phyloP scores from a whole-genome alignment of 2,797 vertebrate species.

The Tiaroga cobitis region DNA sequence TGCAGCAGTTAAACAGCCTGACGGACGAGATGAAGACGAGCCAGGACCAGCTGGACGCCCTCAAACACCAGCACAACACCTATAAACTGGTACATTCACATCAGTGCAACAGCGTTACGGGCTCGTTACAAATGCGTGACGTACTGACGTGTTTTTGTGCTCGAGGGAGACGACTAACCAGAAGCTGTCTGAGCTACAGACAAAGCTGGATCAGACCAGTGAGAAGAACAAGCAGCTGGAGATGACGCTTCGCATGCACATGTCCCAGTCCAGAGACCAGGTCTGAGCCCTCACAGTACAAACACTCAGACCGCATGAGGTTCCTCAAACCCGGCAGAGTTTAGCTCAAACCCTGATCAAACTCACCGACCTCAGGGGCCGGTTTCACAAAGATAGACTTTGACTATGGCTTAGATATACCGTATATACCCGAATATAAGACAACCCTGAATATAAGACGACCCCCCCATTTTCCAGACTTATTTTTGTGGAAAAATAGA shows the following conservation, averaged over 20 bases:
- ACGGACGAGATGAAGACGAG: slow-evolving; percentile 73
- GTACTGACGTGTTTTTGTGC: not conserved
- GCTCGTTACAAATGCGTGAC: not conserved
- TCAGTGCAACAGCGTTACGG: not conserved
- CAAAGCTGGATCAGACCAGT: slow-evolving; percentile 68
- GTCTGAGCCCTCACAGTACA: slow-evolving; percentile 58
- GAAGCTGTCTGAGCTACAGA: slow-evolving; percentile 76
- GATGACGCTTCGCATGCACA: slow-evolving; percentile 64
- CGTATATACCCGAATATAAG: too few species aligned
- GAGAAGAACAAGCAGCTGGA: slow-evolving; percentile 75
- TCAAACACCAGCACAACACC: slow-evolving; percentile 73
- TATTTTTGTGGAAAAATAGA: too few species aligned
- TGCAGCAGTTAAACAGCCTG: slow-evolving; percentile 69
- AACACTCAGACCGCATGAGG: not conserved
- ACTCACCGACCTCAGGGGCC: too few species aligned
- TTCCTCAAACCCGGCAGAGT: too few species aligned
- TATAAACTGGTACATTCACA: slow-evolving; percentile 67
- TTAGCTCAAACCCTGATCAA: too few species aligned
- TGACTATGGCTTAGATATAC: too few species aligned
- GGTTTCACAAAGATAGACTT: too few species aligned
- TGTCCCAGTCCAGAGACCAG: slow-evolving; percentile 73
- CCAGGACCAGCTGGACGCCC: slow-evolving; percentile 70
- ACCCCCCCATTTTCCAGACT: too few species aligned
- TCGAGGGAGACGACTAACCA: slow-evolving; percentile 71
- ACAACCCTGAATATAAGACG: too few species aligned